phyloP scores from a whole-genome alignment of 2,113 vertebrate genomes.

The Alligator mississippiensis region DNA sequence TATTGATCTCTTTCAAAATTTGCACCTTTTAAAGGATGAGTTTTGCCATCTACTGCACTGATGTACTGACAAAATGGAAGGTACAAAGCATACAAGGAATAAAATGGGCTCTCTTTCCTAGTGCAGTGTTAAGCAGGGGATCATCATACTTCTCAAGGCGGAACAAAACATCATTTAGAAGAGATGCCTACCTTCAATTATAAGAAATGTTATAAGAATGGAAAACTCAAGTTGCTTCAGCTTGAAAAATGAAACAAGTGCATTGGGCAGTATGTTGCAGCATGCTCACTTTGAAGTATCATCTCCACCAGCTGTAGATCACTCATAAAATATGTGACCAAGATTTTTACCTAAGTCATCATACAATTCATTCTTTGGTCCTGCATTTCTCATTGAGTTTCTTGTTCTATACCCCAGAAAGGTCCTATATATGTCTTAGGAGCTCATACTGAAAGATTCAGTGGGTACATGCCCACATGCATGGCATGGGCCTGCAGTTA shows the following conservation, averaged over 20 bases:
- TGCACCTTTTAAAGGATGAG: neutral
- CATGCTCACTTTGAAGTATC: neutral
- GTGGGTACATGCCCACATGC: too few species aligned
- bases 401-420: neutral
- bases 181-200: neutral
- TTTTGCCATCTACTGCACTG: neutral
- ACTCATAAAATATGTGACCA: neutral
- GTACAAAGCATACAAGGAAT: neutral
- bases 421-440: neutral
- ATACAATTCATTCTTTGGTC: neutral
- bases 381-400: neutral
- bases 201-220: neutral
- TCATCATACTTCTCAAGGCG: neutral
- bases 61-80: neutral
- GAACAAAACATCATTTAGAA: neutral
- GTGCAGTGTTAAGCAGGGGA: neutral
- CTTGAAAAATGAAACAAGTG: neutral
- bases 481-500: too few species aligned
- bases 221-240: neutral
- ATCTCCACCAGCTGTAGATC: neutral
- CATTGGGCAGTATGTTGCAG: neutral
- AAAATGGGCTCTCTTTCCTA: neutral
- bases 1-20: constrained; percentile 14
- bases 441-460: neutral
- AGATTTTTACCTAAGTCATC: neutral